phyloP scores from a whole-genome alignment of 2,797 vertebrate genomes.

The Gila robusta region DNA sequence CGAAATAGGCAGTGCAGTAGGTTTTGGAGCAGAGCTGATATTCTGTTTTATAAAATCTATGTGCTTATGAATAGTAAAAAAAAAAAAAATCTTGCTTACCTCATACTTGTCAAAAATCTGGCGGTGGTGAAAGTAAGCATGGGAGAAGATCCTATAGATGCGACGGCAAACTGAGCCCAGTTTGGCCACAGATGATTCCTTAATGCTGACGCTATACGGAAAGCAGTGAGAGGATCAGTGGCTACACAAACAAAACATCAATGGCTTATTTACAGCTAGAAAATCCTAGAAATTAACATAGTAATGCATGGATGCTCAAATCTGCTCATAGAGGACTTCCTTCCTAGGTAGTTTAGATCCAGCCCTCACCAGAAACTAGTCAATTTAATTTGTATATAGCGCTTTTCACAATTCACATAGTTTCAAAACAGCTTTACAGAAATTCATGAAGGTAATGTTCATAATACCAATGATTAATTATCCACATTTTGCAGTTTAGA shows the following conservation, averaged over 20 bases:
- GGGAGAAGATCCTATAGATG: conserved; percentile 99
- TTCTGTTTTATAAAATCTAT: neutral
- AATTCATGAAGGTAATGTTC: neutral
- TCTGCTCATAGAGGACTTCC: neutral
- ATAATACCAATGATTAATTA: neutral
- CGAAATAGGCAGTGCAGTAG: neutral
- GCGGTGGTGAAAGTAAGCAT: conserved; percentile 99
- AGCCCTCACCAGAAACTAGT: neutral
- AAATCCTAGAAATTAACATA: neutral
- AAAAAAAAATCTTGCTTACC: conserved; percentile 73
- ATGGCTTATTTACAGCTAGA: neutral
- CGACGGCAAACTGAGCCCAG: conserved; percentile 98
- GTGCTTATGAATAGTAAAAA: neutral
- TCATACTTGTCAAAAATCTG: conserved; percentile 99
- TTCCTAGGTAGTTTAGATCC: no score
- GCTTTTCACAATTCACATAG: neutral
- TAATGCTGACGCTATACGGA: conserved; percentile 94
- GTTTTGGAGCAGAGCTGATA: neutral
- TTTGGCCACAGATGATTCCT: conserved; percentile 99
- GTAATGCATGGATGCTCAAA: neutral
- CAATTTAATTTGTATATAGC: neutral
- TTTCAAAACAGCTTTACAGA: neutral
- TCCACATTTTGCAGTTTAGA: neutral
- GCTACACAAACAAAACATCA: neutral
- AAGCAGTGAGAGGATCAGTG: neutral